phyloP scores from a whole-genome alignment of 2,888 invertebrate species.

The Cheilosia impressa region DNA sequence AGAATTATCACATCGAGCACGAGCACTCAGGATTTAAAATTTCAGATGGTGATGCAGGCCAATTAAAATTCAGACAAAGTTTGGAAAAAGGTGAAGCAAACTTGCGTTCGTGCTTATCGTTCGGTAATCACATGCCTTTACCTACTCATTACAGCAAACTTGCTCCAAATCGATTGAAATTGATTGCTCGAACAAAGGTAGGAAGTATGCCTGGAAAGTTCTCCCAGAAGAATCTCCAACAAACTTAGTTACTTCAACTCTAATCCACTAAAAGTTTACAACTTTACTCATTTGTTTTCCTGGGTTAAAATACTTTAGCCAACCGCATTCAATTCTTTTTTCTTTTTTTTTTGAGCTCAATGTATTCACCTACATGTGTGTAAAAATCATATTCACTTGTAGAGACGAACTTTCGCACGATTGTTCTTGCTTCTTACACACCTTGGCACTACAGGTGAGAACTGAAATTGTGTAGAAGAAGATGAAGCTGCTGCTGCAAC shows the following conservation, averaged over 20 bases:
- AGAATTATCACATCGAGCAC: no score
- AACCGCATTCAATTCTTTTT: constrained; percentile 29
- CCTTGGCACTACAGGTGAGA: constrained; percentile 49
- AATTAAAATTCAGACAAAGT: no score
- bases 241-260: constrained; percentile 38
- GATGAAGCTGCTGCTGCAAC: constrained; percentile 66
- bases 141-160: not conserved
- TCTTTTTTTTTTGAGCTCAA: not conserved
- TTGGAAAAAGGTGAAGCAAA: not conserved
- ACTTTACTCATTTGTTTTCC: constrained; percentile 35
- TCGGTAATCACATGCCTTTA: not conserved
- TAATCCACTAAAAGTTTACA: constrained; percentile 45
- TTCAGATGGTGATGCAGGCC: no score
- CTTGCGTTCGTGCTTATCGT: not conserved
- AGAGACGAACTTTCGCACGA: constrained; percentile 53
- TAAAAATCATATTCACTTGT: constrained; percentile 33
- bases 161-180: constrained; percentile 2
- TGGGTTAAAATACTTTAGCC: constrained; percentile 9
- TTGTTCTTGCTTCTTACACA: constrained; percentile 30
- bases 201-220: not conserved
- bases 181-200: not conserved
- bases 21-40: no score
- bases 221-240: constrained; percentile 1
- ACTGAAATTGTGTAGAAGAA: not conserved
- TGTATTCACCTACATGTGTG: not conserved